Evolutionary conservation across 1,140 invertebrate genomes (phyloP).

Genomic region (Phocides pigmalion): DNA sequence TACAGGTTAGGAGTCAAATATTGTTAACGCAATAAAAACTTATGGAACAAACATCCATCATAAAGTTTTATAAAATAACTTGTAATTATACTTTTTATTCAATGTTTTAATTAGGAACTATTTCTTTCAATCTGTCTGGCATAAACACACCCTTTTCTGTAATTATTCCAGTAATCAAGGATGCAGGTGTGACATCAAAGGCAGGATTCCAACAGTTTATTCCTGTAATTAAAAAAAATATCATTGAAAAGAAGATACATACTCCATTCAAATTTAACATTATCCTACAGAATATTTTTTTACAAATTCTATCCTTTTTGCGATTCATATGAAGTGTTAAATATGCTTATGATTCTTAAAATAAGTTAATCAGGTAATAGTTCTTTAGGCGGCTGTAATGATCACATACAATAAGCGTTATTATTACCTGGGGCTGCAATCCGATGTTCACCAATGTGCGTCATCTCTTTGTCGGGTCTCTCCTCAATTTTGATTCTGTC

Average conservation of each 20-base stretch:
- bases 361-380: too few species aligned
- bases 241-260: slow-evolving; percentile 32
- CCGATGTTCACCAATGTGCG: slow-evolving; percentile 90
- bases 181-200: slow-evolving; percentile 98
- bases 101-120: slow-evolving; percentile 46
- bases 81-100: too few species aligned
- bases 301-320: too few species aligned
- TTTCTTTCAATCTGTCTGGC: slow-evolving; percentile 83
- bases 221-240: too few species aligned
- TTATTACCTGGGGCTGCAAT: slow-evolving; percentile 92
- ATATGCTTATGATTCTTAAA: too few species aligned
- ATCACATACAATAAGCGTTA: not conserved
- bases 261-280: not conserved
- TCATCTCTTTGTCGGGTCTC: slow-evolving; percentile 95
- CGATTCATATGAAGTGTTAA: too few species aligned
- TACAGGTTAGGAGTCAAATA: too few species aligned
- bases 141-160: slow-evolving; percentile 96
- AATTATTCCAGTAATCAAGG: slow-evolving; percentile 96
- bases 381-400: not conserved
- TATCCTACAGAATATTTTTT: too few species aligned
- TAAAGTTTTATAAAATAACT: too few species aligned
- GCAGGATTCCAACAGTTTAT: slow-evolving; percentile 99
- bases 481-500: slow-evolving; percentile 97
- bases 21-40: too few species aligned
- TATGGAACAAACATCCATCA: too few species aligned